These are phyloP conservation scores for Anguilla marmorata DNA, from an alignment of 2,797 vertebrate species.

Conservation along the genomic window DNA sequence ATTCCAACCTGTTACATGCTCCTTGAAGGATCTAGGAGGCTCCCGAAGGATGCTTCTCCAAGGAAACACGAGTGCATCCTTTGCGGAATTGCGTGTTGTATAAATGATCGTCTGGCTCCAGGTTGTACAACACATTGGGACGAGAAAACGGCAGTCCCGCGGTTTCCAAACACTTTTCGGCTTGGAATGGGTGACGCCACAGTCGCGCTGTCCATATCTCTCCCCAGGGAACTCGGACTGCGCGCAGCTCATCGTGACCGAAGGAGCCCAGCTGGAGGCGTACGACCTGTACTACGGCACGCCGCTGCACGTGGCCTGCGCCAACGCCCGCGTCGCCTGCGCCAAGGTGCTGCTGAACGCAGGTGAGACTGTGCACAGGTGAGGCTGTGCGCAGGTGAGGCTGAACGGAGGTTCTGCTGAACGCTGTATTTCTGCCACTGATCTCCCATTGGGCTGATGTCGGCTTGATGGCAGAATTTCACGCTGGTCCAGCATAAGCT, in stretches of 20 bases:
- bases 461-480: neutral
- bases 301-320: conserved; percentile 86
- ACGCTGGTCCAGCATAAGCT: neutral
- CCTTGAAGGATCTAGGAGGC: too few species aligned
- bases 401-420: neutral
- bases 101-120: too few species aligned
- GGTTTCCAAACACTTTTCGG: too few species aligned
- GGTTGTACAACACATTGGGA: too few species aligned
- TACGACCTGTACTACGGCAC: conserved; percentile 91
- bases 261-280: conserved; percentile 83
- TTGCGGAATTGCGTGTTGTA: too few species aligned
- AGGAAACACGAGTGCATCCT: too few species aligned
- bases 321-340: conserved; percentile 78
- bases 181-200: too few species aligned
- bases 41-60: too few species aligned
- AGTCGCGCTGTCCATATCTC: too few species aligned
- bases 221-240: conserved; percentile 83
- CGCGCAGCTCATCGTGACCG: conserved; percentile 79
- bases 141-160: too few species aligned
- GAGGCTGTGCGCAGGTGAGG: neutral
- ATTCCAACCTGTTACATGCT: too few species aligned
- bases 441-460: neutral
- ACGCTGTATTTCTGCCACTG: neutral
- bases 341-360: conserved; percentile 86
- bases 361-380: conserved; percentile 64